Evolutionary conservation across 2,113 vertebrate genomes (phyloP).

Genomic region (Melierax canorus): DNA sequence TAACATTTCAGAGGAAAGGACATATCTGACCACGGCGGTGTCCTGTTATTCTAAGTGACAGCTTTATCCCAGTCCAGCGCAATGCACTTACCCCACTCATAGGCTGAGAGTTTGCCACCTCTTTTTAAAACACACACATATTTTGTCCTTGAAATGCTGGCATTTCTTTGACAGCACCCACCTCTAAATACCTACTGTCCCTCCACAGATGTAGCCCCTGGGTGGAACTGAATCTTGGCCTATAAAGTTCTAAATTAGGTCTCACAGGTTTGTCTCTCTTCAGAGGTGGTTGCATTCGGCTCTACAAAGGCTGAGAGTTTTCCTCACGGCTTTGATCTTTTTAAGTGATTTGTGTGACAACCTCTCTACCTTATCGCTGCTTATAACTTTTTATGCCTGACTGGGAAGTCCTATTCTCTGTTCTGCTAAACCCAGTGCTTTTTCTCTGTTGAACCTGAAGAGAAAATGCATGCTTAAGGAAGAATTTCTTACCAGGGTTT

Average conservation of each 20-base stretch:
- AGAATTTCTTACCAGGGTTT: constrained; percentile 77
- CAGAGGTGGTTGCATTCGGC: background rate
- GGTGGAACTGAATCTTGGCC: background rate
- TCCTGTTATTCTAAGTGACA: background rate
- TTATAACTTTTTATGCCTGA: background rate
- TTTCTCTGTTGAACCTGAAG: background rate
- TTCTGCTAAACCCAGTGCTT: background rate
- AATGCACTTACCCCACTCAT: background rate
- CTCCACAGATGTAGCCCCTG: background rate
- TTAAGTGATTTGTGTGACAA: background rate
- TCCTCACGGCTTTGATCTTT: background rate
- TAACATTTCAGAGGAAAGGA: background rate
- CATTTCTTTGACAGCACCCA: background rate
- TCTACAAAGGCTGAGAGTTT: background rate
- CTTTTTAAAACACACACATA: background rate
- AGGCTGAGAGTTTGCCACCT: background rate
- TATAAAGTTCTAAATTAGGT: background rate
- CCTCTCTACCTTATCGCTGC: background rate
- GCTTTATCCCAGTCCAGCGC: background rate
- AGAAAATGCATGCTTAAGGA: background rate
- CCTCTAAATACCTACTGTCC: background rate
- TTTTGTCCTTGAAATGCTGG: background rate
- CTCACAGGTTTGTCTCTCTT: background rate
- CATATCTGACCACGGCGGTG: background rate
- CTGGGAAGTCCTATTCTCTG: background rate